phyloP scores from a whole-genome alignment of 2,888 invertebrate genomes.

The Noctua janthina region DNA sequence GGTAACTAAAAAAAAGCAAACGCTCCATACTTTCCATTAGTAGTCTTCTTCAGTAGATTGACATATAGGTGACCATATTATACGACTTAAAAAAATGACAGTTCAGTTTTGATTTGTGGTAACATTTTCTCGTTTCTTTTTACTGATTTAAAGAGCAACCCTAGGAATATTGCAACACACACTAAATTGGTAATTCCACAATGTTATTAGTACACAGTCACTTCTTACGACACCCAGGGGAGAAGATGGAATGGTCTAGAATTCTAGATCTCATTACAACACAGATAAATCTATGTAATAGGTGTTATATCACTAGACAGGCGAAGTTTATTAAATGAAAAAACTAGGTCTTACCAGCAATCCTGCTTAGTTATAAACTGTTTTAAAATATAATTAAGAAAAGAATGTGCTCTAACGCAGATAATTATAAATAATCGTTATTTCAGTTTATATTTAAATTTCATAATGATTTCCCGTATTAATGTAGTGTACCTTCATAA shows the following conservation, averaged over 20 bases:
- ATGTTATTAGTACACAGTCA: constrained; percentile 50
- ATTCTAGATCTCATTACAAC: constrained; percentile 40
- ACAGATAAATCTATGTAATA: constrained; percentile 25
- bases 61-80: neutral
- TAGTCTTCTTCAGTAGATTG: neutral
- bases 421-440: neutral
- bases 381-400: neutral
- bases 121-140: neutral
- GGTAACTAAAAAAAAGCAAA: neutral
- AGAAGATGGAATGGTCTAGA: constrained; percentile 32
- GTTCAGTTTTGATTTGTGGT: neutral
- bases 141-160: constrained; percentile 4
- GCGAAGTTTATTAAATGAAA: constrained; percentile 15
- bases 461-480: no score
- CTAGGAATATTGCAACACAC: constrained; percentile 38
- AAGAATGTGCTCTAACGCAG: neutral
- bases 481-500: no score
- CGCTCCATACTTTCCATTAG: neutral
- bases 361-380: neutral
- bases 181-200: constrained; percentile 32
- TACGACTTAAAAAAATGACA: neutral
- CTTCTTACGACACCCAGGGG: constrained; percentile 51
- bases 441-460: neutral
- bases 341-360: neutral
- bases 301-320: constrained; percentile 7